Percentiles rank a stretch among this genome's conserved stretches.
These are phyloP conservation scores for Conops quadrifasciatus DNA, from an alignment of 2,888 invertebrate species.

Conservation along the genomic window DNA sequence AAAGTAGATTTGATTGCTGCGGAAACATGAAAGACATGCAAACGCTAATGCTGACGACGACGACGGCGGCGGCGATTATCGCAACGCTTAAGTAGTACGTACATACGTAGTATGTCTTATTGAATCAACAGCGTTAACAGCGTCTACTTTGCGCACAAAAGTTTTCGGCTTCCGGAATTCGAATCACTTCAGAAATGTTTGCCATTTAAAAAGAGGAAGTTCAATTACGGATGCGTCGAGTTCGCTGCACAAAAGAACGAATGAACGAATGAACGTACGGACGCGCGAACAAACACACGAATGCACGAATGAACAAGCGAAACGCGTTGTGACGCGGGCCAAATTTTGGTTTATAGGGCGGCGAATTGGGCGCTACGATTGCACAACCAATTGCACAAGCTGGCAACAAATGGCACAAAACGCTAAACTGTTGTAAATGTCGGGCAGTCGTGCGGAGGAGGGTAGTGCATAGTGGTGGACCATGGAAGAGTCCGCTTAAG, in stretches of 20 bases:
- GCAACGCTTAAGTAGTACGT: not conserved
- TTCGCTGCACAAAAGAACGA: conserved; percentile 5
- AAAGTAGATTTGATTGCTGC: not conserved
- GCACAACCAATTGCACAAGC: not conserved
- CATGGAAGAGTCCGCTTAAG: no score
- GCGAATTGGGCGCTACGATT: not conserved
- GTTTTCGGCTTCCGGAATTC: conserved; percentile 21
- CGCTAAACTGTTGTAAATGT: no score
- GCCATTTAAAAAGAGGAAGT: conserved; percentile 21
- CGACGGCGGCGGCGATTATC: not conserved
- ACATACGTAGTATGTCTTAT: not conserved
- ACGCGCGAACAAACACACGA: not conserved
- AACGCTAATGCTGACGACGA: not conserved
- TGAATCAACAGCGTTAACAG: not conserved
- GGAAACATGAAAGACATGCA: conserved; percentile 5
- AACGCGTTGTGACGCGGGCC: no score
- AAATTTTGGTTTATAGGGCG: not conserved
- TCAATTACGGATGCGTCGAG: conserved; percentile 9
- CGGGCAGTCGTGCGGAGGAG: no score
- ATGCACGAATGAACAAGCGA: no score
- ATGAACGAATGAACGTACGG: not conserved
- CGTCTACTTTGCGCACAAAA: not conserved
- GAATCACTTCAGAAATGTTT: conserved; percentile 23
- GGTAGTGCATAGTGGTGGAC: no score
- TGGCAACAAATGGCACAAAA: no score